Evolutionary conservation across 1,140 invertebrate genomes (phyloP).

Genomic region (Rhopalosiphum maidis): DNA sequence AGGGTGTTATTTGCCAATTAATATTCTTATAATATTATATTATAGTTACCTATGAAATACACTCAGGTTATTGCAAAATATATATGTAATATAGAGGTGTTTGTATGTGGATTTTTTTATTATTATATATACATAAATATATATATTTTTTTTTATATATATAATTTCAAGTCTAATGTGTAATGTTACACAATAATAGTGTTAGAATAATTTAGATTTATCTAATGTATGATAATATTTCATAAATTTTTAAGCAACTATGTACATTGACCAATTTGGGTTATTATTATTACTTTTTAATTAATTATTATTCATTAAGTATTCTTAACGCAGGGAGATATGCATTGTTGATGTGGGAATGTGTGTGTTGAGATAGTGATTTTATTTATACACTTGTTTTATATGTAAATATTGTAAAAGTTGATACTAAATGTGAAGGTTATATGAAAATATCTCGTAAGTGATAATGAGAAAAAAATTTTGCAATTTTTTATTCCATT

Average conservation of each 20-base stretch:
- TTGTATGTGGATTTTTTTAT: constrained; percentile 33
- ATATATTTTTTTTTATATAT: neutral
- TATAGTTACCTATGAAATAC: constrained; percentile 47
- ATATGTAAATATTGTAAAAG: constrained; percentile 7
- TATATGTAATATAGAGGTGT: constrained; percentile 25
- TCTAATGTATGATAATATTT: neutral
- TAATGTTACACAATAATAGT: neutral
- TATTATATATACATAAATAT: neutral
- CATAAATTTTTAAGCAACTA: neutral
- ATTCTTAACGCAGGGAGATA: neutral
- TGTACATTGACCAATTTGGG: constrained; percentile 36
- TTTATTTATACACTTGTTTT: constrained; percentile 26
- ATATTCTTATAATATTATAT: constrained; percentile 33
- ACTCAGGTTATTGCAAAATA: constrained; percentile 42
- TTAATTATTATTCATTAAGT: constrained; percentile 25
- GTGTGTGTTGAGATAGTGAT: constrained; percentile 23
- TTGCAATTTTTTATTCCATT: constrained; percentile 46
- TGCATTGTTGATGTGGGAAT: neutral
- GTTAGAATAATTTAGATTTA: constrained; percentile 8
- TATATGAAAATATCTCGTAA: constrained; percentile 27
- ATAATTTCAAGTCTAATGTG: neutral
- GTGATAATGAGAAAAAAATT: constrained; percentile 29
- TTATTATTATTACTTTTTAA: constrained; percentile 34
- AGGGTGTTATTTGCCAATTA: constrained; percentile 33
- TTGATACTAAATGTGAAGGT: constrained; percentile 26